A percentile compares a stretch with the other conserved stretches of the same genome.
Evolutionary conservation across 2,113 vertebrate genomes (phyloP).

Genomic region (Carollia perspicillata): DNA sequence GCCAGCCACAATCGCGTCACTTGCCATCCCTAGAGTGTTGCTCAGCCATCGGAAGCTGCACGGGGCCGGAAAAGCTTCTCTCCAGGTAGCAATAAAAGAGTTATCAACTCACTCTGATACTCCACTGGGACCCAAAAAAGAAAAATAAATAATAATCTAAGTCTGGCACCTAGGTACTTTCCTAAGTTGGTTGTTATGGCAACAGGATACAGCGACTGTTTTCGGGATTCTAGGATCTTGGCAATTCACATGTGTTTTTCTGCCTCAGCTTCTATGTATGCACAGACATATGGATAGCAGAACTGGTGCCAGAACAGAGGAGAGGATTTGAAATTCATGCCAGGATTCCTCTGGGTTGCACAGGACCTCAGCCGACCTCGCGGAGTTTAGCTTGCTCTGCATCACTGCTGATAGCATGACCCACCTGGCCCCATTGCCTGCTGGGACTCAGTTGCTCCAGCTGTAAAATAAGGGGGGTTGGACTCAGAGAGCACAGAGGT

Average conservation of each 20-base stretch:
- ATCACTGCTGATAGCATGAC: background rate
- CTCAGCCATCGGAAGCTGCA: background rate
- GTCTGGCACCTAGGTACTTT: conserved; percentile 72
- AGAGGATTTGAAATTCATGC: conserved; percentile 42
- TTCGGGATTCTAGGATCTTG: conserved; percentile 69
- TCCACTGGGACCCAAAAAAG: conserved; percentile 43
- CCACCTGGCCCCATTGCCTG: conserved; percentile 33
- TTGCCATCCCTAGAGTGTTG: background rate
- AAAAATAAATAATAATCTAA: conserved; percentile 37
- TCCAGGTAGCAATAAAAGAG: conserved; percentile 66
- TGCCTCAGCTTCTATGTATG: conserved; percentile 72
- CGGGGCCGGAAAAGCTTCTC: background rate
- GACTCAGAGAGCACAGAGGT: background rate
- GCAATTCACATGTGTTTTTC: conserved; percentile 58
- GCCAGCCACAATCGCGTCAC: background rate
- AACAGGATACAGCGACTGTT: conserved; percentile 69
- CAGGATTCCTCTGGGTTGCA: conserved; percentile 62
- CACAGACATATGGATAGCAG: conserved; percentile 70
- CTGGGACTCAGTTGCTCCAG: conserved; percentile 1
- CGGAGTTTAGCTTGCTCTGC: conserved; percentile 37
- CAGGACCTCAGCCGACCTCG: conserved; percentile 67
- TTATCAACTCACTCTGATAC: conserved; percentile 57
- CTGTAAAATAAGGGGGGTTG: background rate
- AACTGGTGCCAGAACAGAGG: conserved; percentile 50
- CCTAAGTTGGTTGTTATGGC: conserved; percentile 64